Conservation (phyloP, 2,797 vertebrate genomes). For the Protonibea diacanthus region DNA sequence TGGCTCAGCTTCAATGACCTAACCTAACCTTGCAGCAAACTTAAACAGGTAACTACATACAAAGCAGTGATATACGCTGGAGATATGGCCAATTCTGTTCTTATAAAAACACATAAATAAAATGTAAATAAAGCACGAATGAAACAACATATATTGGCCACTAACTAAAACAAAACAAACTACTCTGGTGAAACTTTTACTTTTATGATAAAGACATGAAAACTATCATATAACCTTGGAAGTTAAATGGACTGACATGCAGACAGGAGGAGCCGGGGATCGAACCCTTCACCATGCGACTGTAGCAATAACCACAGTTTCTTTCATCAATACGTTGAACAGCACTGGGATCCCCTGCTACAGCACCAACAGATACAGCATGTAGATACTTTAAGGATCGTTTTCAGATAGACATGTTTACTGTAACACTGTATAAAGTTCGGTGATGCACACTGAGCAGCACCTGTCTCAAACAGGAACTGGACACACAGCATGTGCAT, state of each 20-base stretch:
- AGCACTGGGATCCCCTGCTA: too few relatives aligned
- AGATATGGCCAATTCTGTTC: background rate
- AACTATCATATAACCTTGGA: too few relatives aligned
- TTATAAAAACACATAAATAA: background rate
- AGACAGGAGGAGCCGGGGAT: background rate
- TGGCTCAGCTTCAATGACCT: background rate
- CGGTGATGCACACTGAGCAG: background rate
- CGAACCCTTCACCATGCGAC: background rate
- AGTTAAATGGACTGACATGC: too few relatives aligned
- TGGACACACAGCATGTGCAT: slow-evolving; percentile 7
- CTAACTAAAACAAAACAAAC: background rate
- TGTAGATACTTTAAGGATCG: background rate
- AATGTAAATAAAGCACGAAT: background rate
- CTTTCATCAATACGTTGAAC: background rate
- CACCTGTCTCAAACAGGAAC: slow-evolving; percentile 26
- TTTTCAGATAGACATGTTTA: background rate
- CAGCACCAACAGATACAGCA: background rate
- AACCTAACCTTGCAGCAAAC: background rate
- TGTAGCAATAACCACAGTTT: background rate
- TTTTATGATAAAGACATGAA: background rate
- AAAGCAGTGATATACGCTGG: background rate
- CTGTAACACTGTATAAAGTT: background rate
- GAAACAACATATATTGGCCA: too few relatives aligned
- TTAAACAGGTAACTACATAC: background rate
- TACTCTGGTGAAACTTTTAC: background rate